Percentiles rank a stretch among this genome's conserved stretches.
These are phyloP conservation scores for Stomatorhinus walkeri DNA, from an alignment of 2,797 vertebrate species.

Conservation along the genomic window DNA sequence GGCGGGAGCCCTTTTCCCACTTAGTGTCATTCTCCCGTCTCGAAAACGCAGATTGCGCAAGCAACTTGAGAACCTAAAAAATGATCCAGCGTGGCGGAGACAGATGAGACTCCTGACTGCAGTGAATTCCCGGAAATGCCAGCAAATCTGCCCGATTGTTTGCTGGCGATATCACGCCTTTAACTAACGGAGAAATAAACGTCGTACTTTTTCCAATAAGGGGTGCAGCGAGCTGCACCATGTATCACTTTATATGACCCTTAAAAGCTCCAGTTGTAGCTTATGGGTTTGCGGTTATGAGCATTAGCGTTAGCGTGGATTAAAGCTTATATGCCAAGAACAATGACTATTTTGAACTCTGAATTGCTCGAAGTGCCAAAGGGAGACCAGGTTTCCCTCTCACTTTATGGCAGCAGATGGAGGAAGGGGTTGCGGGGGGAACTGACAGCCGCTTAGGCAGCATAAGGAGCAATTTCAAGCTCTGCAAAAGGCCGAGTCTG, in stretches of 20 bases:
- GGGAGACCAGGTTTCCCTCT: not conserved
- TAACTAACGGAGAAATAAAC: slow-evolving; percentile 38
- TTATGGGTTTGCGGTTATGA: not conserved
- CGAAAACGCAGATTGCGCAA: slow-evolving; percentile 11
- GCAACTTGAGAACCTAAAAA: slow-evolving; percentile 41
- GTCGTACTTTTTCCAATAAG: slow-evolving; percentile 42
- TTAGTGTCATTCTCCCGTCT: slow-evolving; percentile 35
- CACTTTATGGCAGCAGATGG: slow-evolving; percentile 22
- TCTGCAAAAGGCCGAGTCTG: slow-evolving; percentile 3
- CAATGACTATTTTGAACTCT: not conserved
- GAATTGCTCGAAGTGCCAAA: not conserved
- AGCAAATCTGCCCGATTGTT: slow-evolving; percentile 37
- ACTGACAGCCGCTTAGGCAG: slow-evolving; percentile 14
- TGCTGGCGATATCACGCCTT: slow-evolving; percentile 33
- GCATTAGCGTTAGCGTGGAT: not conserved
- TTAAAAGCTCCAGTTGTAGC: not conserved
- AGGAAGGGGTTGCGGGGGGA: not conserved
- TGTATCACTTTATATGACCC: not conserved
- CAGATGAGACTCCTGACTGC: slow-evolving; percentile 28
- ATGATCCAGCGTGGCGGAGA: slow-evolving; percentile 37
- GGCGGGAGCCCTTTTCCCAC: not conserved
- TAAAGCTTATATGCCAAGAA: not conserved
- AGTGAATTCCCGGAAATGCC: slow-evolving; percentile 35
- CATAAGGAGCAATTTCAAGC: slow-evolving; percentile 23
- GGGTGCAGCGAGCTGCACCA: slow-evolving; percentile 31